phyloP scores from a whole-genome alignment of 1,140 invertebrate genomes.

The Platyscapa corneri region DNA sequence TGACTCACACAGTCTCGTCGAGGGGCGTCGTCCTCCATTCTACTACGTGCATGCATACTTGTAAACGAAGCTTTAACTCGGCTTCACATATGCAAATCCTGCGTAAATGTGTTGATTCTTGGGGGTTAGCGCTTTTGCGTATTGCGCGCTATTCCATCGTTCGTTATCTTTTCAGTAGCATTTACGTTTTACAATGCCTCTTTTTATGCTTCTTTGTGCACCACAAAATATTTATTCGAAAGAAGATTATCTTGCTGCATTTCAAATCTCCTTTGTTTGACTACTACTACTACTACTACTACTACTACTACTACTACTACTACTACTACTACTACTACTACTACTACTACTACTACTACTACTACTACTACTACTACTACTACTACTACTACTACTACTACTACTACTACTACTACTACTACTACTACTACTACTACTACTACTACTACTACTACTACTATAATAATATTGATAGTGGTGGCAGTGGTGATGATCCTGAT shows the following conservation, averaged over 20 bases:
- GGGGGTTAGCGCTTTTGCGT: slow-evolving; percentile 2
- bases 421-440: too few species aligned
- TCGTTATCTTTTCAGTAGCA: slow-evolving; percentile 3
- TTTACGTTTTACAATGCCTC: background rate
- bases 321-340: too few species aligned
- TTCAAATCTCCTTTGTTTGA: background rate
- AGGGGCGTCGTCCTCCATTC: slow-evolving; percentile 46
- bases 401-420: too few species aligned
- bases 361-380: too few species aligned
- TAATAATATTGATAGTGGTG: too few species aligned
- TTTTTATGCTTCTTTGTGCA: background rate
- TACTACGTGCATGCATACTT: background rate
- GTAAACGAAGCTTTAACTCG: background rate
- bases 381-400: too few species aligned
- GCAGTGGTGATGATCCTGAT: too few species aligned
- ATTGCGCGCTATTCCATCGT: background rate
- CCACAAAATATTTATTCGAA: background rate
- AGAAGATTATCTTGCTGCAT: background rate
- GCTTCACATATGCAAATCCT: slow-evolving; percentile 4
- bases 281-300: background rate
- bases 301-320: too few species aligned
- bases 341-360: too few species aligned
- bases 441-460: too few species aligned
- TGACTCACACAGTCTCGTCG: background rate
- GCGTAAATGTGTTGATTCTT: slow-evolving; percentile 9